Evolutionary conservation across 1,140 invertebrate species (phyloP), one percentile per base, ranked within the genome.

Genomic region (Acromyrmex heyeri): DNA sequence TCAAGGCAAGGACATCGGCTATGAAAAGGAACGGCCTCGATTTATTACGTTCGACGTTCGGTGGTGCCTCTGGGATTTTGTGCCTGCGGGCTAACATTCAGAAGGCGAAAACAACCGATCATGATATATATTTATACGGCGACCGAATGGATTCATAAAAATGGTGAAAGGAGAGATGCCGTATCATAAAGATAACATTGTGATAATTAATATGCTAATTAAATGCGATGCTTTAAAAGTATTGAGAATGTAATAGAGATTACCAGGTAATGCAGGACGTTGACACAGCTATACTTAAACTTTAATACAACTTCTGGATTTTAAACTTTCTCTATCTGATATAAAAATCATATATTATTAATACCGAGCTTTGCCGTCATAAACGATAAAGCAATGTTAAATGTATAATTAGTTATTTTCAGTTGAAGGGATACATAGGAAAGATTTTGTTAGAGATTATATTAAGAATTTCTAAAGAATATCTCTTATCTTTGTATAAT

Each of bases 1-100:
- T 53, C 79, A 18, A 38, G 38, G 53, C 79, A 30, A 14, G 65
- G 73, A 88, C 72, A 65, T 77, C 44, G 82, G 8, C 34, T 27
- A 77, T 59, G 48, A 61, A 55, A 57, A 83, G 72, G 44, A 78
- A 86, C 55, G 73, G 30, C 82, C 61, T 85, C 73, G 59, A 67
- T 59, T 83, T 83, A 21, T 62, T 67, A 21, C 44, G 55, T 86
- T 88, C 76, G 82, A 34, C n/a, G 57, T 61, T 53, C 18, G 65
- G 14, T 78, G 44, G 24, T 72, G 59, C 53, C 48, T 48, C 62
- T 21, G 50, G 21, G 10, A 21, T 57, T 69, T 55, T 12, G 24
- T 55, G 73, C 38, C 38, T n/a, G 4, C 10, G 27, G 27, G 38
- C 24, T 14, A 85, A 6, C 4, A n/a, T 24, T 82, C 34, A 18